phyloP scores from a whole-genome alignment of 1,140 invertebrate genomes.

The Brachionus sp. region DNA sequence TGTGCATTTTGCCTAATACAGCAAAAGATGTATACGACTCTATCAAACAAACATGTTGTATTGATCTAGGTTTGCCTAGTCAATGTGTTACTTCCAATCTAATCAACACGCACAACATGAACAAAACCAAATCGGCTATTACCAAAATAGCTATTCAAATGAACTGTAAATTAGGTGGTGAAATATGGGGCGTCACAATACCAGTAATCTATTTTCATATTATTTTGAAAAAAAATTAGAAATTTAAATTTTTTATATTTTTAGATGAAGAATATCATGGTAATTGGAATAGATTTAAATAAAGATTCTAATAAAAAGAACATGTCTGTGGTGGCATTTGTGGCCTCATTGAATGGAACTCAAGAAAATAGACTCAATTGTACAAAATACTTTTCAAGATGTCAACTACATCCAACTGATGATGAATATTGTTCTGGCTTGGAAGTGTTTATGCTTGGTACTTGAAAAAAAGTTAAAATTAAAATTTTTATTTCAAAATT shows the following conservation, averaged over 20 bases:
- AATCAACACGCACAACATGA: conserved; percentile 47
- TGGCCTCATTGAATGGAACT: conserved; percentile 77
- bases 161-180: conserved; percentile 89
- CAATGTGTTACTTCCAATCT: conserved; percentile 49
- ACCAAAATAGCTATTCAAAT: conserved; percentile 90
- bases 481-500: background rate
- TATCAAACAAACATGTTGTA: conserved; percentile 33
- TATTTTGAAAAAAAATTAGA: background rate
- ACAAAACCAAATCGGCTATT: conserved; percentile 63
- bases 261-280: conserved; percentile 21
- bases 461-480: background rate
- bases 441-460: conserved; percentile 5
- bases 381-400: conserved; percentile 47
- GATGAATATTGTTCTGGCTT: conserved; percentile 9
- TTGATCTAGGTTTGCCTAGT: conserved; percentile 25
- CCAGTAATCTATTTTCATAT: too few species aligned
- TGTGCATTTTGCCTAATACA: conserved; percentile 65
- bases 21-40: conserved; percentile 32
- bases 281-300: conserved; percentile 40
- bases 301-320: conserved; percentile 54
- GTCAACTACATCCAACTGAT: conserved; percentile 26
- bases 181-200: conserved; percentile 78
- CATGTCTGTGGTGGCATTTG: conserved; percentile 72
- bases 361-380: conserved; percentile 68
- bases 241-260: background rate